phyloP scores from a whole-genome alignment of 2,888 invertebrate genomes.

The Aradus depressus region DNA sequence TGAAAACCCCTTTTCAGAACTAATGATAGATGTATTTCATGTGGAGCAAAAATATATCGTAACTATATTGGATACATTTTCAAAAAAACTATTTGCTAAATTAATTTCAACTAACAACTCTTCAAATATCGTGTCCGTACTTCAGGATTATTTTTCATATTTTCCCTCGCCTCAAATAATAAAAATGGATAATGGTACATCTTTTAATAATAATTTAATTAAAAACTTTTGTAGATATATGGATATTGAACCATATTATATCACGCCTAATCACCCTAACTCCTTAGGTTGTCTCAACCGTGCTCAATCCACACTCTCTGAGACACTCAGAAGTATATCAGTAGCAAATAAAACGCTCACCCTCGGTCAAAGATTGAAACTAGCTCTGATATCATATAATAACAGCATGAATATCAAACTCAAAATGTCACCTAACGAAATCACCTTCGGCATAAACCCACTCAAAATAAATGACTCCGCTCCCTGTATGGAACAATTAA shows the following conservation, averaged over 20 bases:
- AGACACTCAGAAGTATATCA: background rate
- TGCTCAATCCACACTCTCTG: background rate
- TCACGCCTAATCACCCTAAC: conserved; percentile 1
- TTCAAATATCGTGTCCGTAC: no score
- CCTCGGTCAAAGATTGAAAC: background rate
- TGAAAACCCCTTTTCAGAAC: no score
- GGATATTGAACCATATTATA: background rate
- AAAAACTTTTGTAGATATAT: no score
- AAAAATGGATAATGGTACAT: background rate
- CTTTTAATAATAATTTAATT: conserved; percentile 1
- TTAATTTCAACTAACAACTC: no score
- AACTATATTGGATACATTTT: no score
- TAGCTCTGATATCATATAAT: background rate
- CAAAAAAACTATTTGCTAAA: no score
- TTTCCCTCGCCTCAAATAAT: no score
- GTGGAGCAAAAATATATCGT: no score
- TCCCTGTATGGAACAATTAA: background rate
- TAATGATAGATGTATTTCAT: no score
- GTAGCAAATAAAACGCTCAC: background rate
- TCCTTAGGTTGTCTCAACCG: background rate
- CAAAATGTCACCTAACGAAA: conserved; percentile 2
- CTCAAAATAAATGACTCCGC: background rate
- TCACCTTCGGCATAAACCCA: background rate
- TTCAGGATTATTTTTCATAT: no score
- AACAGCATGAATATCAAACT: background rate